Conservation (phyloP, 2,113 vertebrate species). For the Cranoglanis bouderius region DNA sequence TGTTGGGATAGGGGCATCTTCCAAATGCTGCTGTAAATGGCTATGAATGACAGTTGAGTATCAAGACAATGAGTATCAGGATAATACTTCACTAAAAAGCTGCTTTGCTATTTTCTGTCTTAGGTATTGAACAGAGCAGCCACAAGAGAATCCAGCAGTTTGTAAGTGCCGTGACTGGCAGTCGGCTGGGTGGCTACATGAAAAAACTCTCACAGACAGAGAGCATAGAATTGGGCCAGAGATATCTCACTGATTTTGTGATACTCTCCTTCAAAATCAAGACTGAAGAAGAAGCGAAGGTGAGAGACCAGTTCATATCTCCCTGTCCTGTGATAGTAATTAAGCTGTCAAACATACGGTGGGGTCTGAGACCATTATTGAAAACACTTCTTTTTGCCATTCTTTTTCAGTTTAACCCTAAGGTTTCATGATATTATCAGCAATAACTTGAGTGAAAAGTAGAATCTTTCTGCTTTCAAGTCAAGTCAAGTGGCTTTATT, state of each 20-base stretch:
- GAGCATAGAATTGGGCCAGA: constrained; percentile 36
- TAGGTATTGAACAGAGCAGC: constrained; percentile 57
- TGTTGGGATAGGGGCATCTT: not conserved
- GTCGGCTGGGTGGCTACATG: constrained; percentile 59
- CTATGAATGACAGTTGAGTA: not conserved
- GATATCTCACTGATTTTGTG: constrained; percentile 69
- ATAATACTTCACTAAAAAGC: not conserved
- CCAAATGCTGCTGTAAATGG: not conserved
- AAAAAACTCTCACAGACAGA: constrained; percentile 61
- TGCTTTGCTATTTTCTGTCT: not conserved
- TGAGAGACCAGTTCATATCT: constrained; percentile 37
- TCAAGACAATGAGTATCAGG: not conserved
- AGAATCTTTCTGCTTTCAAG: not conserved
- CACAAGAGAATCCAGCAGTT: constrained; percentile 65
- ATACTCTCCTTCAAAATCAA: constrained; percentile 65
- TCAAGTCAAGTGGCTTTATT: too few relatives aligned
- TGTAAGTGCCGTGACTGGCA: constrained; percentile 61
- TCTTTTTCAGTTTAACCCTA: not conserved
- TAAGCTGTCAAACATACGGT: not conserved
- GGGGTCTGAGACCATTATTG: not conserved
- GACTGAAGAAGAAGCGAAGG: constrained; percentile 61
- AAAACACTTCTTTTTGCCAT: not conserved
- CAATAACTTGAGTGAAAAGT: not conserved
- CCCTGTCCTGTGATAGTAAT: not conserved
- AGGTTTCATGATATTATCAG: not conserved